Conservation (phyloP, 2,113 vertebrate species). For the Mionectes macconnelli region DNA sequence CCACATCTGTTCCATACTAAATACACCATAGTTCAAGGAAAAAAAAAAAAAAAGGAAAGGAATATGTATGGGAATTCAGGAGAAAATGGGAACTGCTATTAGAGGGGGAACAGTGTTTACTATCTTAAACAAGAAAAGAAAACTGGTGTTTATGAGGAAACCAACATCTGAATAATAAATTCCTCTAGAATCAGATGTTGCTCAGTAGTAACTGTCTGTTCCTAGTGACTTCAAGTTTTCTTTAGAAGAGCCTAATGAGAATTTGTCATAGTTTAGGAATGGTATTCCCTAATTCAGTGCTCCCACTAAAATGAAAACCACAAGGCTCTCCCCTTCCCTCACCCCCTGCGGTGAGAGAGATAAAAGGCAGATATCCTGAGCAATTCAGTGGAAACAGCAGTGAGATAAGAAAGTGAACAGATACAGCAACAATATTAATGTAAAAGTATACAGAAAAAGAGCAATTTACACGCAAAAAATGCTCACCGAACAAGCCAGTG, state of each 20-base stretch:
- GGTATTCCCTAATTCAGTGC: not conserved
- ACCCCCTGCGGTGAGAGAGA: not conserved
- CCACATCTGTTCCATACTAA: not conserved
- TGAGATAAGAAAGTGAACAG: not conserved
- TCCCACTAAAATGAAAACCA: not conserved
- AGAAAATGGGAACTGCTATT: not conserved
- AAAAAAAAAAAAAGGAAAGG: not conserved
- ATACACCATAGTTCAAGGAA: not conserved
- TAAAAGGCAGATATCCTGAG: not conserved
- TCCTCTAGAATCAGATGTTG: not conserved
- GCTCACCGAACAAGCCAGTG: not conserved
- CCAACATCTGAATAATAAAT: not conserved
- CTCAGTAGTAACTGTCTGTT: not conserved
- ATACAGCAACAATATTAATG: not conserved
- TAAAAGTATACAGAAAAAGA: not conserved
- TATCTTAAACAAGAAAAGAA: not conserved
- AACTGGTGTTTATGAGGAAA: not conserved
- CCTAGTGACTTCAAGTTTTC: not conserved
- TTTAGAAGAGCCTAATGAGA: not conserved
- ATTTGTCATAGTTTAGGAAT: not conserved
- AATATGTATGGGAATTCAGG: not conserved
- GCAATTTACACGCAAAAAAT: not conserved
- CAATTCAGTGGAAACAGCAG: not conserved
- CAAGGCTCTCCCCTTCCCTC: rapidly evolving
- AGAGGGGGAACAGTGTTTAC: not conserved